Conservation (phyloP, 53 echinoderm and acorn worm genomes). For the Mesocentrotus franciscanus region DNA sequence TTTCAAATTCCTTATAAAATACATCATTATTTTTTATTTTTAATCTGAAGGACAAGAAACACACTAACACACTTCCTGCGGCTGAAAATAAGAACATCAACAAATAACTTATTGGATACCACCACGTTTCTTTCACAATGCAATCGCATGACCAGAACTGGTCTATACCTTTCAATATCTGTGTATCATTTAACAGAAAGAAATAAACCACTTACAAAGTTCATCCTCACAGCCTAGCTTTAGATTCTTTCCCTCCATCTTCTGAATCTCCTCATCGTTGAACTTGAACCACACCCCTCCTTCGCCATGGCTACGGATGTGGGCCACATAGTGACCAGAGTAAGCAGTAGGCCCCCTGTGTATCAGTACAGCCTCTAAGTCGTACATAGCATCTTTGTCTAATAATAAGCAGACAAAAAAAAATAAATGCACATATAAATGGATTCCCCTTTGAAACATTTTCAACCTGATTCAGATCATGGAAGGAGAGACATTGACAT, state of each 20-base stretch:
- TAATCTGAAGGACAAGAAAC: not conserved
- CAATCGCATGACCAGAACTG: too few relatives aligned
- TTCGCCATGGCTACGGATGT: constrained; percentile 81
- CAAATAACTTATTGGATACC: too few relatives aligned
- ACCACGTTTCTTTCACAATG: too few relatives aligned
- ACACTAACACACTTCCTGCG: constrained; percentile 44
- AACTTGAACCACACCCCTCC: constrained; percentile 95
- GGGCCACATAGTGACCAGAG: constrained; percentile 98
- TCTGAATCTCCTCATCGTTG: constrained; percentile 96
- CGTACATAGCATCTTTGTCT: constrained; percentile 78
- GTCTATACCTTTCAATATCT: too few relatives aligned
- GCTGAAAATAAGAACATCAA: too few relatives aligned
- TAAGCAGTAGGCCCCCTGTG: constrained; percentile 98
- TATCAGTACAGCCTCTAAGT: constrained; percentile 90
- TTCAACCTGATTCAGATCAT: too few relatives aligned
- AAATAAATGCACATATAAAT: not conserved
- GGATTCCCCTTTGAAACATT: too few relatives aligned
- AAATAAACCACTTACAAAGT: not conserved
- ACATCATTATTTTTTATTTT: too few relatives aligned
- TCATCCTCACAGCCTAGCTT: constrained; percentile 96
- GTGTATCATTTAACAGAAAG: not conserved
- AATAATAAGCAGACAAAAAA: not conserved
- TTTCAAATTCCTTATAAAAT: too few relatives aligned
- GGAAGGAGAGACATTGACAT: too few relatives aligned
- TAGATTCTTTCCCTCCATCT: constrained; percentile 94